Percentiles rank a stretch among this genome's conserved stretches.
Evolutionary conservation across 2,113 vertebrate species (phyloP).

Genomic region (Cepphus grylle): DNA sequence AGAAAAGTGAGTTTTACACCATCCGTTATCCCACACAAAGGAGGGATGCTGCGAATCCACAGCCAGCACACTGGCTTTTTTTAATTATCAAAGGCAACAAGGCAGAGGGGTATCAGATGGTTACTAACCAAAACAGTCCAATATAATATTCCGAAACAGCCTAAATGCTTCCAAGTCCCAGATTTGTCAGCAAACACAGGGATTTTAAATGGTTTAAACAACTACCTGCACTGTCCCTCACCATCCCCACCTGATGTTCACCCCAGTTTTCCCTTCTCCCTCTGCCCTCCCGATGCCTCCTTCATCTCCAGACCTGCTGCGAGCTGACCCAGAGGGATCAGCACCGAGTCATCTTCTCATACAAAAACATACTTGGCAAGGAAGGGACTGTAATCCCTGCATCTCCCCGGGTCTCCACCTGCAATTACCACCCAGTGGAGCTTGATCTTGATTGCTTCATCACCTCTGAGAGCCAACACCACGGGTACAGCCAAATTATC

Average conservation of each 20-base stretch:
- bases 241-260: background rate
- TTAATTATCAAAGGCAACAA: background rate
- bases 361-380: background rate
- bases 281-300: background rate
- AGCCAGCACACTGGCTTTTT: background rate
- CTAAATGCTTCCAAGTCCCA: background rate
- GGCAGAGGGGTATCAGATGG: background rate
- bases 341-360: rapidly evolving
- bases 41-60: background rate
- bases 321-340: rapidly evolving
- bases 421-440: background rate
- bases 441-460: background rate
- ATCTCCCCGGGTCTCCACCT: background rate
- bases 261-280: background rate
- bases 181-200: background rate
- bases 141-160: background rate
- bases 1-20: background rate
- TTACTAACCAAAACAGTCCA: background rate
- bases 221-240: rapidly evolving
- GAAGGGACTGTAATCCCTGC: background rate
- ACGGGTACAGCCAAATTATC: background rate
- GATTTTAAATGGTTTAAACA: background rate
- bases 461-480: background rate
- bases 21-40: background rate
- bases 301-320: background rate